These are phyloP conservation scores for Cheilosia scutellata DNA, from an alignment of 2,888 invertebrate genomes.

Conservation along the genomic window DNA sequence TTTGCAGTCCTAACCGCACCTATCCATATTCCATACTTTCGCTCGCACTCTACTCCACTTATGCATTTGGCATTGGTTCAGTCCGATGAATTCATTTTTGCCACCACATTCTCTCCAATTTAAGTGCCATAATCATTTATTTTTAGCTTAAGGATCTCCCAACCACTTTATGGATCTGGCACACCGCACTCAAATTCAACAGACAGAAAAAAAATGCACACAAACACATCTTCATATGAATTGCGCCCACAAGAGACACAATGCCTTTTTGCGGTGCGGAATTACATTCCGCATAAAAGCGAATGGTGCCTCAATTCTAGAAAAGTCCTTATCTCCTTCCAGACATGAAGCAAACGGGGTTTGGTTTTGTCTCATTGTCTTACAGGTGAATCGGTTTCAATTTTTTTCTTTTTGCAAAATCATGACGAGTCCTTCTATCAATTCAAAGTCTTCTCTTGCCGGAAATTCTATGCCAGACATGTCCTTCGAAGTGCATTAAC, in stretches of 20 bases:
- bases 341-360: not conserved
- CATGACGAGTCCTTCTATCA: conserved; percentile 52
- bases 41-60: conserved; percentile 39
- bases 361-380: not conserved
- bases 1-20: not conserved
- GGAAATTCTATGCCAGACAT: conserved; percentile 7
- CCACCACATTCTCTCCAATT: conserved; percentile 2
- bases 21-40: not conserved
- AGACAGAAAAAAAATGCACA: conserved; percentile 20
- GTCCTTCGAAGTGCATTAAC: conserved; percentile 47
- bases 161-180: conserved; percentile 66
- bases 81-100: conserved; percentile 64
- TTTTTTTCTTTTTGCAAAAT: conserved; percentile 26
- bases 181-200: conserved; percentile 51
- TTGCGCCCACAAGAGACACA: conserved; percentile 45
- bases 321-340: not conserved
- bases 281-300: conserved; percentile 53
- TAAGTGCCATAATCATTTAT: conserved; percentile 51
- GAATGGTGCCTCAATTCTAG: not conserved
- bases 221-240: conserved; percentile 36
- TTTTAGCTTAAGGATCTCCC: conserved; percentile 66
- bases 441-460: conserved; percentile 39
- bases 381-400: conserved; percentile 10
- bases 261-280: not conserved
- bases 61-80: conserved; percentile 52